phyloP scores from a whole-genome alignment of 2,888 invertebrate genomes.

The Lamellibrachia satsuma region DNA sequence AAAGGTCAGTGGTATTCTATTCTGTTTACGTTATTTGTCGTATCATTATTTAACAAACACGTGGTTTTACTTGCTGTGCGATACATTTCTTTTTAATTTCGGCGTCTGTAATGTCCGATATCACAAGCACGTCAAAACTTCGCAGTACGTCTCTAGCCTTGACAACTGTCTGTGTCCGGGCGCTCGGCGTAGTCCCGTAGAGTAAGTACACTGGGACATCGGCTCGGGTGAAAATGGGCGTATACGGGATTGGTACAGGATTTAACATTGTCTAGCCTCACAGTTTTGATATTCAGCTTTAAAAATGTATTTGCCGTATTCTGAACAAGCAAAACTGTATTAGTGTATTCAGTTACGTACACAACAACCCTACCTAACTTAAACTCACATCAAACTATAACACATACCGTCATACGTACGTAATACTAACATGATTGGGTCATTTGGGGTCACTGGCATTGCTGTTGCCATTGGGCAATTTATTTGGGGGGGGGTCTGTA shows the following conservation, averaged over 20 bases:
- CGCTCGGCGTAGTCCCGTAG: not conserved
- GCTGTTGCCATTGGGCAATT: no score
- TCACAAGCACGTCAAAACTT: not conserved
- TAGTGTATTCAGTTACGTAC: no score
- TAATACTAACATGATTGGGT: no score
- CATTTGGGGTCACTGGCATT: no score
- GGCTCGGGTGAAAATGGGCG: not conserved
- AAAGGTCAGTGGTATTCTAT: constrained; percentile 3
- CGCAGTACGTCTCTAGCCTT: not conserved
- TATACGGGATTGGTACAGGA: not conserved
- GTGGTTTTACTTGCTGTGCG: not conserved
- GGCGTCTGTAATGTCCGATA: not conserved
- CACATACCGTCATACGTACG: no score
- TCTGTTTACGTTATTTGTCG: not conserved
- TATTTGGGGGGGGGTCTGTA: no score
- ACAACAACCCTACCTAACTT: no score
- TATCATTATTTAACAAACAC: not conserved
- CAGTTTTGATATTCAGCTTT: not conserved
- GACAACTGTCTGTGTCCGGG: not conserved
- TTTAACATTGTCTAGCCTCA: not conserved
- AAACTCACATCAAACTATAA: no score
- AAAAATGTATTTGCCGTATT: not conserved
- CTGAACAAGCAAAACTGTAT: not conserved
- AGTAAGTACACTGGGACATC: not conserved
- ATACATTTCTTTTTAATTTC: not conserved